Percentiles rank a stretch among this genome's conserved stretches.
These are phyloP conservation scores for Trisateles emortualis DNA, from an alignment of 2,888 invertebrate genomes.

Conservation along the genomic window DNA sequence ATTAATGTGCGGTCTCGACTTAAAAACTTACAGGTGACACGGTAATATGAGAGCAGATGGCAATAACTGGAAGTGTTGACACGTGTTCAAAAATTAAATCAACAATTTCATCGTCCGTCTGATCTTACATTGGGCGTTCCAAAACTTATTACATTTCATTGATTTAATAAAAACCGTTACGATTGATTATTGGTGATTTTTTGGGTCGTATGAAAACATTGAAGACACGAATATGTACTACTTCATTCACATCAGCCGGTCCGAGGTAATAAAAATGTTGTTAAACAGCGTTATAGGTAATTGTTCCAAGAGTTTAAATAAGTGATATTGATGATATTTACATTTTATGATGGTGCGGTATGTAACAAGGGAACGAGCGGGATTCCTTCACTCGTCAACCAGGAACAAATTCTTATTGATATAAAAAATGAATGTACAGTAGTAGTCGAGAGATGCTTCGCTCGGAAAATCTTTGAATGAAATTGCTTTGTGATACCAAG, in stretches of 20 bases:
- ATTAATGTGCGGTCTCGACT: slow-evolving; percentile 37
- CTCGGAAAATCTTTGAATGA: slow-evolving; percentile 79
- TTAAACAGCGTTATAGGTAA: slow-evolving; percentile 56
- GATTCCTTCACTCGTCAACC: slow-evolving; percentile 75
- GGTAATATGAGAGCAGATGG: slow-evolving; percentile 50
- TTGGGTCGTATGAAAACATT: slow-evolving; percentile 44
- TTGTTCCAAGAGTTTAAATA: slow-evolving; percentile 69
- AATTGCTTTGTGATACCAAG: slow-evolving; percentile 64
- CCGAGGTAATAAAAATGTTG: slow-evolving; percentile 50
- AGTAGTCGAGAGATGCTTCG: slow-evolving; percentile 58
- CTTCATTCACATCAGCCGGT: slow-evolving; percentile 63
- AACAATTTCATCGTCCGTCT: slow-evolving; percentile 37
- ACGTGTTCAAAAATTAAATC: slow-evolving; percentile 51
- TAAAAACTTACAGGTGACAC: slow-evolving; percentile 49
- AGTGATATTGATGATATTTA: slow-evolving; percentile 71
- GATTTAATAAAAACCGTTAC: slow-evolving; percentile 58
- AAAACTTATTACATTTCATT: slow-evolving; percentile 32
- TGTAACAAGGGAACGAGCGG: slow-evolving; percentile 64
- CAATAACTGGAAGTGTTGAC: slow-evolving; percentile 52
- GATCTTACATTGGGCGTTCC: slow-evolving; percentile 23
- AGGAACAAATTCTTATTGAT: slow-evolving; percentile 80
- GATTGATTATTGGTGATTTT: slow-evolving; percentile 46
- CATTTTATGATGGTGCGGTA: slow-evolving; percentile 81
- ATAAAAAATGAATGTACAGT: slow-evolving; percentile 68
- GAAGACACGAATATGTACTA: slow-evolving; percentile 52